These are phyloP conservation scores for Rhingia rostrata DNA, from an alignment of 2,888 invertebrate species.

Conservation along the genomic window DNA sequence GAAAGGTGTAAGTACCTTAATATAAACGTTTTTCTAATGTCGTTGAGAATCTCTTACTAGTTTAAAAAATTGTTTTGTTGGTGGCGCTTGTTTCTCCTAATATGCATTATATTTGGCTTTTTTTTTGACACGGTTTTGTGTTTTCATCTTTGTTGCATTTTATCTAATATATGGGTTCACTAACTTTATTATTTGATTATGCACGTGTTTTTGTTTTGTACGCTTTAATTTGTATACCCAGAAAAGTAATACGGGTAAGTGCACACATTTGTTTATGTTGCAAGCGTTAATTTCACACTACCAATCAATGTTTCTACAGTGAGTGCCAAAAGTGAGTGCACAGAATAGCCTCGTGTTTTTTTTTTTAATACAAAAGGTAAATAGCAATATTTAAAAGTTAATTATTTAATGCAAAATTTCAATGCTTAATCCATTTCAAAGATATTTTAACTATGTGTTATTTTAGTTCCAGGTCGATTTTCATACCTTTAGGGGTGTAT, in stretches of 20 bases:
- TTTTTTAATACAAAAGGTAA: too few relatives aligned
- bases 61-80: neutral
- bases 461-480: too few relatives aligned
- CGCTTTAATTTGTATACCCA: neutral
- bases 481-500: too few relatives aligned
- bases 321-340: too few relatives aligned
- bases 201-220: neutral
- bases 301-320: too few relatives aligned
- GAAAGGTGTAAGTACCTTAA: conserved; percentile 76
- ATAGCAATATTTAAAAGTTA: too few relatives aligned
- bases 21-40: neutral
- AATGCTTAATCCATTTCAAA: too few relatives aligned
- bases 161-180: neutral
- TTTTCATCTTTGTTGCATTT: conserved; percentile 7
- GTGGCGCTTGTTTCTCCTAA: neutral
- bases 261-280: neutral
- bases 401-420: too few relatives aligned
- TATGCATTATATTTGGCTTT: neutral
- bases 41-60: too few relatives aligned
- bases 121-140: neutral
- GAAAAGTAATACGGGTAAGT: conserved; percentile 13
- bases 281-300: neutral
- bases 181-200: neutral
- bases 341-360: too few relatives aligned
- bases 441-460: too few relatives aligned